These are phyloP conservation scores for Vombatus ursinus DNA, from an alignment of 2,113 vertebrate genomes.

Conservation along the genomic window DNA sequence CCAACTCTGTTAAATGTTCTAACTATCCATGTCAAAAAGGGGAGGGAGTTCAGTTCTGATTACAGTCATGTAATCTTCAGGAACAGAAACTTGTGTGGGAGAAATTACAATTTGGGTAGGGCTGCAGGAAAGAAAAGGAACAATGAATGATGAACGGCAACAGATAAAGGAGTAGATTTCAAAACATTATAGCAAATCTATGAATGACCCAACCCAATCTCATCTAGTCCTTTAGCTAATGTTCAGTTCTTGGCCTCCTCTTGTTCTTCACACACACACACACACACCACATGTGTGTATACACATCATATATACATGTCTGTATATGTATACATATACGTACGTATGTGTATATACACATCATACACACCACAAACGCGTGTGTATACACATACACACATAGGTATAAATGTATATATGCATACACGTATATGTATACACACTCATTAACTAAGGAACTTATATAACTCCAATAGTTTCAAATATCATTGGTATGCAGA, in stretches of 20 bases:
- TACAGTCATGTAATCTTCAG: constrained; percentile 69
- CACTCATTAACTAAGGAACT: neutral
- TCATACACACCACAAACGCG: too few relatives aligned
- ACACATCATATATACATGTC: too few relatives aligned
- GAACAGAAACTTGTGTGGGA: constrained; percentile 73
- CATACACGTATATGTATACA: too few relatives aligned
- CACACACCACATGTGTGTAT: too few relatives aligned
- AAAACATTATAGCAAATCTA: neutral
- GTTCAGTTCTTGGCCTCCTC: neutral
- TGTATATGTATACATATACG: neutral
- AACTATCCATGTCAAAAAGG: constrained; percentile 55
- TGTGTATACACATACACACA: too few relatives aligned
- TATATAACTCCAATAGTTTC: neutral
- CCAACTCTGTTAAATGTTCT: constrained; percentile 29
- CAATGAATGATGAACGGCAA: constrained; percentile 39
- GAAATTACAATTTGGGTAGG: constrained; percentile 75
- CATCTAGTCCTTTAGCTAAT: neutral
- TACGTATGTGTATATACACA: neutral
- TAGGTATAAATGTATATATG: too few relatives aligned
- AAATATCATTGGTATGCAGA: neutral
- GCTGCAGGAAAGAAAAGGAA: constrained; percentile 43
- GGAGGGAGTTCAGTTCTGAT: constrained; percentile 67
- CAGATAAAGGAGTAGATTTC: constrained; percentile 14
- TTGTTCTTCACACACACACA: too few relatives aligned
- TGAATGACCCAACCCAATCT: neutral